phyloP scores from a whole-genome alignment of 2,797 vertebrate genomes.

The Pipistrellus nathusii region DNA sequence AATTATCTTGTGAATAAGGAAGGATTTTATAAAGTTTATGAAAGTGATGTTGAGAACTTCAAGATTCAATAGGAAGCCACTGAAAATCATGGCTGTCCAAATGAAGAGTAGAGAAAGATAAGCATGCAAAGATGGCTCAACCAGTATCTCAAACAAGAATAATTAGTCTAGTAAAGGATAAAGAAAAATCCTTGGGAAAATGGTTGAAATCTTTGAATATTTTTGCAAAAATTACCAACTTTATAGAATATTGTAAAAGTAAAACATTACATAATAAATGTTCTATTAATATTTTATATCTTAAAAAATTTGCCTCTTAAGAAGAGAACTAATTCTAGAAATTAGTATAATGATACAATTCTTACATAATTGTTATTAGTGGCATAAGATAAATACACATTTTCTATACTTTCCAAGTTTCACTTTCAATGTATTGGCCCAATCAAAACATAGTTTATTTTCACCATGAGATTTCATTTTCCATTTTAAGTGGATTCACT shows the following conservation, averaged over 20 bases:
- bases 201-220: not conserved
- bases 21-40: constrained; percentile 22
- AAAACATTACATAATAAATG: not conserved
- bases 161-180: not conserved
- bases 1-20: not conserved
- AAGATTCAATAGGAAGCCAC: not conserved
- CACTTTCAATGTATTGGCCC: not conserved
- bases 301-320: not conserved
- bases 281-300: not conserved
- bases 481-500: constrained; percentile 21
- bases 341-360: not conserved
- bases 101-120: not conserved
- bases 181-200: not conserved
- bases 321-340: not conserved
- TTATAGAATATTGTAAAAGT: not conserved
- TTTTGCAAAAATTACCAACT: constrained; percentile 22
- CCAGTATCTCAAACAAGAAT: not conserved
- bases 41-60: not conserved
- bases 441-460: not conserved
- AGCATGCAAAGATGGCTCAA: not conserved
- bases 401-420: not conserved
- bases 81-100: not conserved
- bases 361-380: not conserved
- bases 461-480: not conserved
- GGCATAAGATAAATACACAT: not conserved